Base-by-base conservation (phyloP, 2,888 invertebrate species). In the Boloria selene region DNA sequence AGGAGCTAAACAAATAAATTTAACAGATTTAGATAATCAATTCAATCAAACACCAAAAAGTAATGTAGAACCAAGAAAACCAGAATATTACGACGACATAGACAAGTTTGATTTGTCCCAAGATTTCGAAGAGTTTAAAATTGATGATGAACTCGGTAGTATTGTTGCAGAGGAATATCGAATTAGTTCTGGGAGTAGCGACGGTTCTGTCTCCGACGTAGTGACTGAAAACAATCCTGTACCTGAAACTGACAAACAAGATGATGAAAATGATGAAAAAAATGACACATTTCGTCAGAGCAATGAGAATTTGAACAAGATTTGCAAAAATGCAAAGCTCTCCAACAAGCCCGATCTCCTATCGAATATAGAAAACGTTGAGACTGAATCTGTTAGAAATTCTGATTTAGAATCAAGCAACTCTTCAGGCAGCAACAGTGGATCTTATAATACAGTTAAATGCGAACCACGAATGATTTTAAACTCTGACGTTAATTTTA, bases 61-160 rank as follows among this genome's bases (percentile, higher is more conserved):
- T 60, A 82, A 79, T 71, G 79, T 81, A 44, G 91, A 90, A 73
- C 67, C 85, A 59, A 85, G 88, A 60, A 91, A 92, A 77, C 84
- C 86, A 16, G 89, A 91, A 75, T 92, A 91, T 75, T 88, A 91
- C 68, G 92, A 93, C 68, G 91, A 92, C 73, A 93, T 93, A 74
- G 93, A 93, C 79, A 94, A 94, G 75, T 95, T 94, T 78, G 95
- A 95, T 79, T 93, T 96, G 76, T 94, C 95, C 70, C 95, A 96
- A 81, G 96, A 96, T 84, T 96, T 96, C 78, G 96, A 96, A 79
- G 96, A 96, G 80, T 96, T 96, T 81, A 95, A 95, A 79, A 91
- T 96, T 75, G 96, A 96, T 79, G 96, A 96, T 82, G 95, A 96
- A 81, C 93, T 92, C 71, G 87, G 90, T 69, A 89, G 90, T 73